Conservation (phyloP, 1,140 invertebrate species). For the Drosophila setifemur region DNA sequence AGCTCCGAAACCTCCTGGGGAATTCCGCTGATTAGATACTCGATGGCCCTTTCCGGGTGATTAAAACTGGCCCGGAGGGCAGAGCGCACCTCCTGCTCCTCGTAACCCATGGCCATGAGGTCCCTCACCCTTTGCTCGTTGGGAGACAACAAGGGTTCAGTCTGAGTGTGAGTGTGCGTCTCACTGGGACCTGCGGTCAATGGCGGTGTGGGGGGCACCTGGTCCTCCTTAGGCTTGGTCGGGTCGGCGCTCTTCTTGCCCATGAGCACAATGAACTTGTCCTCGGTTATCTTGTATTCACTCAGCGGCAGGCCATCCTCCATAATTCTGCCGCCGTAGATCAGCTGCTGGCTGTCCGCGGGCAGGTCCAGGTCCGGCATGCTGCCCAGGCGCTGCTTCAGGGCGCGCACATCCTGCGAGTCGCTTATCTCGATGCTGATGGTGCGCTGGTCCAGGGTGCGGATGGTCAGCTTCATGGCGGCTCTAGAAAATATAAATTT, state of each 20-base stretch:
- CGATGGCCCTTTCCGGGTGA: conserved; percentile 75
- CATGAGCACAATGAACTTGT: conserved; percentile 68
- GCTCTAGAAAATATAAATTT: neutral
- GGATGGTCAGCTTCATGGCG: conserved; percentile 67
- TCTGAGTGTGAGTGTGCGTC: neutral
- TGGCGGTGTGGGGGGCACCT: conserved; percentile 4
- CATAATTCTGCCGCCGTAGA: conserved; percentile 70
- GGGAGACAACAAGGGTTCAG: conserved; percentile 4
- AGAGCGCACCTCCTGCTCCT: conserved; percentile 59
- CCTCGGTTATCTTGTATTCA: conserved; percentile 54
- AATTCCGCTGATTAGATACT: conserved; percentile 64
- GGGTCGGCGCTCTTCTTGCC: conserved; percentile 29
- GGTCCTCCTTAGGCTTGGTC: neutral
- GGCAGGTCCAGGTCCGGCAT: conserved; percentile 44
- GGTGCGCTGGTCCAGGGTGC: conserved; percentile 62
- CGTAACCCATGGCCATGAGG: conserved; percentile 68
- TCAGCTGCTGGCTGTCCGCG: conserved; percentile 54
- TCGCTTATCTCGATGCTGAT: conserved; percentile 51
- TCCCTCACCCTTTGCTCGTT: conserved; percentile 50
- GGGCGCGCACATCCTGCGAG: conserved; percentile 42
- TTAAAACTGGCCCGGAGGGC: conserved; percentile 71
- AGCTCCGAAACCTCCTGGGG: conserved; percentile 1
- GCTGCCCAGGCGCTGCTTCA: conserved; percentile 46
- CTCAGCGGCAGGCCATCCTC: conserved; percentile 48
- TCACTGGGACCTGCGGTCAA: neutral